Conservation (phyloP, 2,888 invertebrate genomes). For the Loripinus fragilis region DNA sequence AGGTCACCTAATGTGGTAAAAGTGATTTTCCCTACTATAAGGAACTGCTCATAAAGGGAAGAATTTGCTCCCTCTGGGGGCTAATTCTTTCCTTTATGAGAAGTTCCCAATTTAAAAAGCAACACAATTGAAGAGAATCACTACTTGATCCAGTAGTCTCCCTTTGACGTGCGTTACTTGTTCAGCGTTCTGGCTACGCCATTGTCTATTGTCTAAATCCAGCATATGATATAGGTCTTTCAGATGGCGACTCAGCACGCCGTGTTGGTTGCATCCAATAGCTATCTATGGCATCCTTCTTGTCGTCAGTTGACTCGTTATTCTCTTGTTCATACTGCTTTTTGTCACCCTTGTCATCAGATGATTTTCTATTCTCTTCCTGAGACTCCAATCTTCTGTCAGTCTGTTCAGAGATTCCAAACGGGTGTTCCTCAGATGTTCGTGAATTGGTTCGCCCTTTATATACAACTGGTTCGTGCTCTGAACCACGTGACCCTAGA, state of each 20-base stretch:
- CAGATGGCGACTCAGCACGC: not conserved
- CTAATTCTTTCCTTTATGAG: too few relatives aligned
- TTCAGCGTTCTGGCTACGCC: too few relatives aligned
- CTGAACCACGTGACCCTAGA: not conserved
- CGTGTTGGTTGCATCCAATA: not conserved
- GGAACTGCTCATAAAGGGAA: too few relatives aligned
- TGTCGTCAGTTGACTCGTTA: not conserved
- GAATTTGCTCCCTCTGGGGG: too few relatives aligned
- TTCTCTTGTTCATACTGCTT: not conserved
- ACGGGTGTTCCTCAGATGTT: not conserved
- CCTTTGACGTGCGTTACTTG: too few relatives aligned
- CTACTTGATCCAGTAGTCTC: too few relatives aligned
- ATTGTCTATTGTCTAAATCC: conserved; percentile 35
- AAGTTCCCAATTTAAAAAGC: too few relatives aligned
- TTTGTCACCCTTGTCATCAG: not conserved
- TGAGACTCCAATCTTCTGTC: not conserved
- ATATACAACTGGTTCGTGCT: not conserved
- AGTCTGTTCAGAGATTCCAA: not conserved
- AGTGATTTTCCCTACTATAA: too few relatives aligned
- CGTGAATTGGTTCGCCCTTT: not conserved
- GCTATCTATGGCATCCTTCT: not conserved
- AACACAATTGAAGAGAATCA: too few relatives aligned
- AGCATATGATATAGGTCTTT: conserved; percentile 23
- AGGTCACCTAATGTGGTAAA: too few relatives aligned
- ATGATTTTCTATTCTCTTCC: not conserved